Percentiles rank a stretch among this genome's conserved stretches.
phyloP scores from a whole-genome alignment of 2,797 vertebrate species.

The Pogonophryne albipinna region DNA sequence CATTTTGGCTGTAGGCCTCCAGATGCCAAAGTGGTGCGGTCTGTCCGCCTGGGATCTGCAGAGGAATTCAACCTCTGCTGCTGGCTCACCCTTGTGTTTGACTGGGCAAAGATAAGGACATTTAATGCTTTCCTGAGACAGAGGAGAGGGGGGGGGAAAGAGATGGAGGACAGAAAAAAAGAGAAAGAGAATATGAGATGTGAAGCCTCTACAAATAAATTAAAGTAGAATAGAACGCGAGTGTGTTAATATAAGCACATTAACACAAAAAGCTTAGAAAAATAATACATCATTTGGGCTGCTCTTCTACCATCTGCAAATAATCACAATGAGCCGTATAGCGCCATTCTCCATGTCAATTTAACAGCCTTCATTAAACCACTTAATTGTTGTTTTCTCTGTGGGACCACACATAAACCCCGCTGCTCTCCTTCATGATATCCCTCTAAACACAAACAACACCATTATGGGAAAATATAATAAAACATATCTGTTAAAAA shows the following conservation, averaged over 20 bases:
- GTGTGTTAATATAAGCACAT: slow-evolving; percentile 11
- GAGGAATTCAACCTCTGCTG: slow-evolving; percentile 76
- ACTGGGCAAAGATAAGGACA: slow-evolving; percentile 79
- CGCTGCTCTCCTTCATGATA: background rate
- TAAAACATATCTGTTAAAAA: background rate
- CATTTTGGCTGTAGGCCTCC: slow-evolving; percentile 26
- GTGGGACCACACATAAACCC: background rate
- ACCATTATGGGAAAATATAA: background rate
- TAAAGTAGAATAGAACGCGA: slow-evolving; percentile 31
- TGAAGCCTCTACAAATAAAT: slow-evolving; percentile 24
- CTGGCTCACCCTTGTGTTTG: slow-evolving; percentile 73
- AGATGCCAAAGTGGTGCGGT: slow-evolving; percentile 52
- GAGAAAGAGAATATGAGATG: slow-evolving; percentile 32
- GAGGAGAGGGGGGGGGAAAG: slow-evolving; percentile 31
- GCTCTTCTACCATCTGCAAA: slow-evolving; percentile 15
- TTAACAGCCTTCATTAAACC: slow-evolving; percentile 38
- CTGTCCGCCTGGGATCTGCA: slow-evolving; percentile 59
- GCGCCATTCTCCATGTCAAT: slow-evolving; percentile 8
- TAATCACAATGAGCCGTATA: slow-evolving; percentile 1
- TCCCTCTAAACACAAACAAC: background rate
- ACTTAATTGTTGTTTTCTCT: slow-evolving; percentile 2
- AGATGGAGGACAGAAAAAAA: background rate
- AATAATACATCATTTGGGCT: slow-evolving; percentile 3
- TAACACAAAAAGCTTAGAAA: background rate
- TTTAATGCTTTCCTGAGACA: slow-evolving; percentile 78